A percentile compares a stretch with the other conserved stretches of the same genome.
Evolutionary conservation across 1,140 invertebrate species (phyloP).

Genomic region (Ostrea edulis): DNA sequence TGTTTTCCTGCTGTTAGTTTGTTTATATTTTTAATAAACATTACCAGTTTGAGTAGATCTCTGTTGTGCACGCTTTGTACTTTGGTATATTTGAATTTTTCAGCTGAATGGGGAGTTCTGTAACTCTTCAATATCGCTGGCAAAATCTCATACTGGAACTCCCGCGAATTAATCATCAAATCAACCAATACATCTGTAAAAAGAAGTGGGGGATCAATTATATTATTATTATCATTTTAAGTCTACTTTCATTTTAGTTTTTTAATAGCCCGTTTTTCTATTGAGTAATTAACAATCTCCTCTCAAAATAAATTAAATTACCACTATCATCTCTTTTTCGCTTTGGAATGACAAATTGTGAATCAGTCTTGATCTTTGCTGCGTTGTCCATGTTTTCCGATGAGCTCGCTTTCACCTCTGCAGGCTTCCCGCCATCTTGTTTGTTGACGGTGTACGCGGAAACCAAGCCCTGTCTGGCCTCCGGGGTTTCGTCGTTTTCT

Average conservation of each 20-base stretch:
- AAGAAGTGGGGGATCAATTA: background rate
- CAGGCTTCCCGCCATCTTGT: slow-evolving; percentile 62
- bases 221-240: background rate
- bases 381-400: slow-evolving; percentile 39
- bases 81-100: slow-evolving; percentile 50
- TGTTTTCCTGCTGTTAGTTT: too few relatives aligned
- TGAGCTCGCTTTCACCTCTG: slow-evolving; percentile 39
- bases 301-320: background rate
- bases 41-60: slow-evolving; percentile 51
- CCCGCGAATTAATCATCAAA: slow-evolving; percentile 49
- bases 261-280: too few relatives aligned
- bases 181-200: slow-evolving; percentile 56
- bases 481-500: slow-evolving; percentile 28
- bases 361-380: slow-evolving; percentile 15
- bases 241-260: too few relatives aligned
- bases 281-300: too few relatives aligned
- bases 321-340: slow-evolving; percentile 49
- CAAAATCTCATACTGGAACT: slow-evolving; percentile 61
- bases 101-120: slow-evolving; percentile 50
- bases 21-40: too few relatives aligned
- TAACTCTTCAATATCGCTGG: slow-evolving; percentile 56
- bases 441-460: slow-evolving; percentile 53
- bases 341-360: slow-evolving; percentile 57
- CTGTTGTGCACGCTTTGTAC: slow-evolving; percentile 55
- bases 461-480: slow-evolving; percentile 47